phyloP scores from a whole-genome alignment of 1,140 invertebrate species.

The Caenorhabditis inopinata region DNA sequence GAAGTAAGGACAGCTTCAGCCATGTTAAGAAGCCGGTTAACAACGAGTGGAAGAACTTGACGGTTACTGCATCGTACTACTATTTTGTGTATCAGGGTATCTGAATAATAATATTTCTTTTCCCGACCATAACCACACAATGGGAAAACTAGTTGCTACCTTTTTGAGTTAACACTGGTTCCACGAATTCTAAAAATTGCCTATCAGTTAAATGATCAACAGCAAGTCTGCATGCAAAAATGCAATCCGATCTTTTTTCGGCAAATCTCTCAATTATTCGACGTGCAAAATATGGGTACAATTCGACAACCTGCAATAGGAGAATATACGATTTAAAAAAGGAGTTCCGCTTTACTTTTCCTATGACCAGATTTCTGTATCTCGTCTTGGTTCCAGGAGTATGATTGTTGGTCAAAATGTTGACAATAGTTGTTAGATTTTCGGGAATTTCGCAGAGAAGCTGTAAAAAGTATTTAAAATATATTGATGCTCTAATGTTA shows the following conservation, averaged over 20 bases:
- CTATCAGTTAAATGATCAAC: constrained; percentile 7
- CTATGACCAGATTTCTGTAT: background rate
- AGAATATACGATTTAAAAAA: background rate
- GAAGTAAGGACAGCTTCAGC: background rate
- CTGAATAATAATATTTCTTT: too few species aligned
- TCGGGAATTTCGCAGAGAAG: background rate
- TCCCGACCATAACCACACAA: too few species aligned
- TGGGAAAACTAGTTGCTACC: too few species aligned
- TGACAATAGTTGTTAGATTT: background rate
- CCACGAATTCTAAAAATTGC: background rate
- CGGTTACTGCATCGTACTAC: background rate
- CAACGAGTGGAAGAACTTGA: background rate
- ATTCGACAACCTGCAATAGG: background rate
- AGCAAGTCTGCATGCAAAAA: background rate
- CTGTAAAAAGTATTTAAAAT: background rate
- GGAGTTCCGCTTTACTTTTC: background rate
- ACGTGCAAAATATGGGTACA: constrained; percentile 4
- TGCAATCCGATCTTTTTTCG: background rate
- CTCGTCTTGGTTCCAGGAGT: background rate
- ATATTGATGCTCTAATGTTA: background rate
- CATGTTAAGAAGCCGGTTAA: background rate
- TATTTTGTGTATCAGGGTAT: background rate
- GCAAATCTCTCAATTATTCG: background rate
- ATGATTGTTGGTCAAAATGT: background rate
- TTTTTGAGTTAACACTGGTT: background rate